These are phyloP conservation scores for Drosophila tripunctata DNA, from an alignment of 2,888 invertebrate genomes.

Conservation along the genomic window DNA sequence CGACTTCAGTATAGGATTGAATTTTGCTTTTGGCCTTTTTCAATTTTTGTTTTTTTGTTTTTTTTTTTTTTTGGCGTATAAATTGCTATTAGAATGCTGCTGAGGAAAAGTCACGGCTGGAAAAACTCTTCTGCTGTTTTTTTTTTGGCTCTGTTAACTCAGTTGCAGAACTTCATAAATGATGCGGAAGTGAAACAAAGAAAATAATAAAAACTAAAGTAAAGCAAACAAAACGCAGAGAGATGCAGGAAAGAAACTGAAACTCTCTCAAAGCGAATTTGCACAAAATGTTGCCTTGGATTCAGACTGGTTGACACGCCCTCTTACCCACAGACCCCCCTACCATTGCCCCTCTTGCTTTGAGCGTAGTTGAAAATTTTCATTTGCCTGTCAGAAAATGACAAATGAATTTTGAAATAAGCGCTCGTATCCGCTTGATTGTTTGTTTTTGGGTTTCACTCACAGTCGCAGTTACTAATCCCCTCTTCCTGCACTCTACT, in stretches of 20 bases:
- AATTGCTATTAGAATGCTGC: no score
- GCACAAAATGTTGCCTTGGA: conserved; percentile 40
- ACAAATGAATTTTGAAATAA: conserved; percentile 80
- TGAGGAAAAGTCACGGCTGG: not conserved
- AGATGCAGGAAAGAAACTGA: not conserved
- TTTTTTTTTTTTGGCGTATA: no score
- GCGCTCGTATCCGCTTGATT: conserved; percentile 71
- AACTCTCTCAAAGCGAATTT: conserved; percentile 44
- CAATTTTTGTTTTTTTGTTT: no score
- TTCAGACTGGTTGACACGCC: conserved; percentile 34
- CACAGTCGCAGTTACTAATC: conserved; percentile 30
- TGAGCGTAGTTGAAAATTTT: conserved; percentile 51
- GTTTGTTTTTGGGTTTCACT: conserved; percentile 60
- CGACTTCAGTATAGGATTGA: conserved; percentile 20
- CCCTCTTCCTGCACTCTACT: conserved; percentile 7
- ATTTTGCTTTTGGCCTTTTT: not conserved
- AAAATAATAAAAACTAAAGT: conserved; percentile 1
- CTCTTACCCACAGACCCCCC: not conserved
- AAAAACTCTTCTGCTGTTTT: conserved; percentile 59
- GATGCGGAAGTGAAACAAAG: conserved; percentile 55
- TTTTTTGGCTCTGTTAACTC: conserved; percentile 26
- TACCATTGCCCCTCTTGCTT: not conserved
- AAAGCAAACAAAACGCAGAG: not conserved
- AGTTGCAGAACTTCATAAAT: conserved; percentile 60
- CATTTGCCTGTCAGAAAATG: conserved; percentile 76